Conservation (phyloP, 2,888 invertebrate species). For the Tiliacea aurago region DNA sequence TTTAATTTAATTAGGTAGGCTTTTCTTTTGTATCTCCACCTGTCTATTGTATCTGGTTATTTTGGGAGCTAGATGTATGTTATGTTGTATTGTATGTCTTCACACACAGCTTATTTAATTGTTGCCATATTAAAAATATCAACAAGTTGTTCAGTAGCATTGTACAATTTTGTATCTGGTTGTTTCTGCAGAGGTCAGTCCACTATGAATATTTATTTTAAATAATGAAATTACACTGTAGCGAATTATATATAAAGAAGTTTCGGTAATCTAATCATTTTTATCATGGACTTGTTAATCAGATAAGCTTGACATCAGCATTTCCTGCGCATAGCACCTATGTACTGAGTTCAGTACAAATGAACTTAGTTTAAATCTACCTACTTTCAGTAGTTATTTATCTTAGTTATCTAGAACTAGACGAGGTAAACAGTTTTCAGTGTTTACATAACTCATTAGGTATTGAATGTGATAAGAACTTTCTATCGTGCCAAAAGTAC, state of each 20-base stretch:
- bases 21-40: neutral
- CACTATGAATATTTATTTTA: neutral
- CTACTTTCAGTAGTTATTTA: neutral
- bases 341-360: neutral
- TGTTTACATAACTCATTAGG: conserved; percentile 13
- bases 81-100: neutral
- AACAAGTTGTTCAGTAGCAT: neutral
- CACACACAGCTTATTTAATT: neutral
- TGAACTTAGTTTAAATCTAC: neutral
- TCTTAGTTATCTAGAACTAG: neutral
- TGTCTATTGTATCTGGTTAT: neutral
- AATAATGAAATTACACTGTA: conserved; percentile 14
- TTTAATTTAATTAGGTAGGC: neutral
- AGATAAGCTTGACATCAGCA: conserved; percentile 13
- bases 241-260: conserved; percentile 11
- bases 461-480: conserved; percentile 10
- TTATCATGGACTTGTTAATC: conserved; percentile 15
- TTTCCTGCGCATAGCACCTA: neutral
- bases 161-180: neutral
- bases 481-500: neutral
- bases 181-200: neutral
- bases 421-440: conserved; percentile 13
- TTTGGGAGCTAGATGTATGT: neutral
- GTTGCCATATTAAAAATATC: conserved; percentile 5
- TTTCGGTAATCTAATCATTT: conserved; percentile 21